Conservation (phyloP, 2,797 vertebrate species). For the Danio albolineatus region DNA sequence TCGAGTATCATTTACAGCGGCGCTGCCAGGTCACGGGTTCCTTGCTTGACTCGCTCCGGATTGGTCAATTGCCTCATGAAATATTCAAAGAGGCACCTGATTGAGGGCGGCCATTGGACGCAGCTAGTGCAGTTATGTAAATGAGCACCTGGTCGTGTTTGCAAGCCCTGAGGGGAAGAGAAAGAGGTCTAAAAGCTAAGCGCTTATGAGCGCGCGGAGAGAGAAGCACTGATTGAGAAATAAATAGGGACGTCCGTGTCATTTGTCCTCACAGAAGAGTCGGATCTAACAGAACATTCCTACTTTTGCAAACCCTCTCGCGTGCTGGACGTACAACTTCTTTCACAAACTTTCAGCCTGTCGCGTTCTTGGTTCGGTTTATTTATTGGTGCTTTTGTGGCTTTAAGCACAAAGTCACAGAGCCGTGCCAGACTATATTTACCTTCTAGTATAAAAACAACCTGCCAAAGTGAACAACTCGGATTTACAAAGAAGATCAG, state of each 20-base stretch:
- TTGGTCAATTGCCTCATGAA: conserved; percentile 68
- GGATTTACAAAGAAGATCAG: conserved; percentile 27
- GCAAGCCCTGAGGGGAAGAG: conserved; percentile 62
- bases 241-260: conserved; percentile 17
- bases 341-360: conserved; percentile 2
- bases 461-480: conserved; percentile 7
- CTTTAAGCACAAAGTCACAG: conserved; percentile 5
- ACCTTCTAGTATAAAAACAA: not conserved
- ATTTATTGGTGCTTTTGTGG: conserved; percentile 1
- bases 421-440: conserved; percentile 1
- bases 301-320: not conserved
- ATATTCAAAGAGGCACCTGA: conserved; percentile 77
- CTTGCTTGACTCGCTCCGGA: conserved; percentile 64
- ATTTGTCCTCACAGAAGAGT: not conserved
- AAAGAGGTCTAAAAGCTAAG: conserved; percentile 8
- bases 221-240: conserved; percentile 54
- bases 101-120: conserved; percentile 74
- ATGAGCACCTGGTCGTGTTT: conserved; percentile 84
- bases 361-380: not conserved
- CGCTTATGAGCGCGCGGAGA: conserved; percentile 55
- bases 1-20: conserved; percentile 55
- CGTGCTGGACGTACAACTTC: not conserved
- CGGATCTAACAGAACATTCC: not conserved
- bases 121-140: conserved; percentile 81
- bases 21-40: conserved; percentile 60